These are phyloP conservation scores for Echiichthys vipera DNA, from an alignment of 2,797 vertebrate species.

Conservation along the genomic window DNA sequence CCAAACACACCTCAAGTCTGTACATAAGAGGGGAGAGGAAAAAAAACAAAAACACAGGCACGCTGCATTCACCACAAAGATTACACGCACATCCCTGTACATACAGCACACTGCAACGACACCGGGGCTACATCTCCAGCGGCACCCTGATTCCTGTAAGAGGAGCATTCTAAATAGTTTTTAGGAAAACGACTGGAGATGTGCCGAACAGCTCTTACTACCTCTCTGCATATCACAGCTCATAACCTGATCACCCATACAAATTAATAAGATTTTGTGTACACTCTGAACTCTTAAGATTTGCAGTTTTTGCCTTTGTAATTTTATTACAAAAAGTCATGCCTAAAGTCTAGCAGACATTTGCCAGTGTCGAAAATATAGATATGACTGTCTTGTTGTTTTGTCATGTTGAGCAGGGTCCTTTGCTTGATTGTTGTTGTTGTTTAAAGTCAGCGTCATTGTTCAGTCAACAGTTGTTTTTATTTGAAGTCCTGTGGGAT, in stretches of 20 bases:
- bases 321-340: slow-evolving; percentile 87
- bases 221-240: slow-evolving; percentile 71
- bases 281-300: slow-evolving; percentile 75
- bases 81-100: slow-evolving; percentile 81
- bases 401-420: slow-evolving; percentile 54
- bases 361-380: slow-evolving; percentile 89
- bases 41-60: slow-evolving; percentile 65
- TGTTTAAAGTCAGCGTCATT: slow-evolving; percentile 59
- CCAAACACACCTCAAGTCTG: slow-evolving; percentile 81
- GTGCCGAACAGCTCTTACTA: slow-evolving; percentile 62
- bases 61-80: slow-evolving; percentile 84
- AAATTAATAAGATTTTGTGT: slow-evolving; percentile 67
- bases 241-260: slow-evolving; percentile 74
- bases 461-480: slow-evolving; percentile 64
- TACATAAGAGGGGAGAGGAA: slow-evolving; percentile 58
- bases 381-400: slow-evolving; percentile 68
- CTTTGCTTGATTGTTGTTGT: slow-evolving; percentile 79
- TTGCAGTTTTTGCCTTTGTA: slow-evolving; percentile 80
- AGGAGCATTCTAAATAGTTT: slow-evolving; percentile 55
- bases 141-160: slow-evolving; percentile 34
- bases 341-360: slow-evolving; percentile 89
- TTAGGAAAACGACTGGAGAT: slow-evolving; percentile 55
- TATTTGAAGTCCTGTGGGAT: slow-evolving; percentile 79
- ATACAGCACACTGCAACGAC: slow-evolving; percentile 78
- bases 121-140: slow-evolving; percentile 56